These are phyloP conservation scores for Listrodromus nycthemerus DNA, from an alignment of 2,888 invertebrate genomes.

Conservation along the genomic window DNA sequence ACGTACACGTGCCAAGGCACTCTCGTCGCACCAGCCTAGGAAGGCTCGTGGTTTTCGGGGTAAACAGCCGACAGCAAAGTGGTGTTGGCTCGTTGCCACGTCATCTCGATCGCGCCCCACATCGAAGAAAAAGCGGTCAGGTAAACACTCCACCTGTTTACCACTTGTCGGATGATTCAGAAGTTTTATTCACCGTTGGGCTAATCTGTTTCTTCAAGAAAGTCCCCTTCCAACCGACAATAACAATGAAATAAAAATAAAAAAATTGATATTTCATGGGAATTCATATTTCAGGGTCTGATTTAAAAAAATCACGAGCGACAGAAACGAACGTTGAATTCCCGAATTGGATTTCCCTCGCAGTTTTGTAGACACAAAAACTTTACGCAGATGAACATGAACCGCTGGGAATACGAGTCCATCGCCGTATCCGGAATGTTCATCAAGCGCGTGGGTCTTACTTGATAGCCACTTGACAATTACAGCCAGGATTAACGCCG, in stretches of 20 bases:
- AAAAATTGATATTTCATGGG: too few species aligned
- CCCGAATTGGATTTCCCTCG: too few species aligned
- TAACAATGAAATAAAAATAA: neutral
- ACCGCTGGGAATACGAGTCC: conserved; percentile 19
- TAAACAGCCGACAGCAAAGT: conserved; percentile 74
- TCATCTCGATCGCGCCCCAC: conserved; percentile 5
- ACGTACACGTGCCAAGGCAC: neutral
- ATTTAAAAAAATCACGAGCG: too few species aligned
- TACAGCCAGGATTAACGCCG: conserved; percentile 33
- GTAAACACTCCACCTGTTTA: conserved; percentile 2
- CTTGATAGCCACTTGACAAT: conserved; percentile 47
- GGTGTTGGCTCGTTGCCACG: conserved; percentile 75
- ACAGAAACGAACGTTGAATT: too few species aligned
- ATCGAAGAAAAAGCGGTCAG: neutral
- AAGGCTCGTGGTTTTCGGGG: conserved; percentile 56
- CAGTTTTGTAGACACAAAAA: too few species aligned
- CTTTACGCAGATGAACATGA: too few species aligned
- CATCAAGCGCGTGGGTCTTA: conserved; percentile 40
- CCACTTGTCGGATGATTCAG: neutral
- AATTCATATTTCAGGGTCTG: too few species aligned
- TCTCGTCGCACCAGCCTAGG: neutral
- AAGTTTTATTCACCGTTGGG: neutral
- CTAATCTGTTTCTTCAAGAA: neutral
- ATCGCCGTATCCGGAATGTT: conserved; percentile 48
- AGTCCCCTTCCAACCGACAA: neutral